Evolutionary conservation across 1,140 invertebrate genomes (phyloP).

Genomic region (Drosophila mayri): DNA sequence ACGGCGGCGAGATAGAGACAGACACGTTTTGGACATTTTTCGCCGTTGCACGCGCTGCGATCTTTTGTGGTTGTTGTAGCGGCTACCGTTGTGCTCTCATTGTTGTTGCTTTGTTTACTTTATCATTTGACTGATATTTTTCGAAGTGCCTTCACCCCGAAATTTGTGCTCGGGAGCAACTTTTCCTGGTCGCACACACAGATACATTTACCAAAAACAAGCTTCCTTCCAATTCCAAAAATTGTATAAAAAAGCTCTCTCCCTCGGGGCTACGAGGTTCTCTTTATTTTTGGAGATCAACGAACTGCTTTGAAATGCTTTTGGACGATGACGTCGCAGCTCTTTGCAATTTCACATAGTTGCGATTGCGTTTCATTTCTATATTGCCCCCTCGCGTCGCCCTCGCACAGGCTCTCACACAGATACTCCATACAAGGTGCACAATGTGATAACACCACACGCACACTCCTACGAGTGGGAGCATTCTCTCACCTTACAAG

Average conservation of each 20-base stretch:
- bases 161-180: constrained; percentile 59
- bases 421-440: constrained; percentile 53
- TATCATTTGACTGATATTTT: constrained; percentile 82
- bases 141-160: constrained; percentile 78
- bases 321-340: constrained; percentile 72
- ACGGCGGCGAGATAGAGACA: constrained; percentile 35
- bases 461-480: background rate
- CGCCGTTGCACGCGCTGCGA: constrained; percentile 61
- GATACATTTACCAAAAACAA: constrained; percentile 14
- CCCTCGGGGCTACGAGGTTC: constrained; percentile 31
- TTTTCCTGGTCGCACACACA: constrained; percentile 63
- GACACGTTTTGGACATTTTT: constrained; percentile 74
- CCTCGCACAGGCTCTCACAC: background rate
- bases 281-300: constrained; percentile 62
- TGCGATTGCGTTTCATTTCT: constrained; percentile 58
- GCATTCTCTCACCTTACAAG: constrained; percentile 41
- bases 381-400: constrained; percentile 29
- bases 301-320: constrained; percentile 73
- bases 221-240: constrained; percentile 52
- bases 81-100: constrained; percentile 33
- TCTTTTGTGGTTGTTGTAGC: constrained; percentile 40
- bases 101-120: constrained; percentile 64
- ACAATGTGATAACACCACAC: constrained; percentile 62
- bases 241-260: constrained; percentile 64
- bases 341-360: constrained; percentile 70